These are phyloP conservation scores for Naja naja DNA, from an alignment of 2,113 vertebrate genomes.

Conservation along the genomic window DNA sequence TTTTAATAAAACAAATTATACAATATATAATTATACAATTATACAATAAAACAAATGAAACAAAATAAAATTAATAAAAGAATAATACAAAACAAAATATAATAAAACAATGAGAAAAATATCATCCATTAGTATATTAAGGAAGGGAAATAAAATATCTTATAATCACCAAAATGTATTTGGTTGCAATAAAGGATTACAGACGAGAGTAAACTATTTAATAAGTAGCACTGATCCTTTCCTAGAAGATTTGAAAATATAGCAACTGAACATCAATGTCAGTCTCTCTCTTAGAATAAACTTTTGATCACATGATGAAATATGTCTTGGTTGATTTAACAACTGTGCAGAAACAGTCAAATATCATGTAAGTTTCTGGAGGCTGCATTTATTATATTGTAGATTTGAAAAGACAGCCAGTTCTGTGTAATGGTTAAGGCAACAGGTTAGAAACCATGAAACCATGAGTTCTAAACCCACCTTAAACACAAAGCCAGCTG, in stretches of 20 bases:
- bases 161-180: constrained; percentile 45
- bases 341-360: constrained; percentile 61
- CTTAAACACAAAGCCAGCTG: too few species aligned
- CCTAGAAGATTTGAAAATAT: constrained; percentile 56
- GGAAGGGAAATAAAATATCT: constrained; percentile 30
- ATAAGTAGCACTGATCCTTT: constrained; percentile 54
- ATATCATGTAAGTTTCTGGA: constrained; percentile 22
- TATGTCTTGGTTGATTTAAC: neutral
- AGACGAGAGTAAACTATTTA: constrained; percentile 41
- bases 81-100: neutral
- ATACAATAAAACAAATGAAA: too few species aligned
- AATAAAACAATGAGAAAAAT: constrained; percentile 1
- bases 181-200: constrained; percentile 4
- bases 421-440: neutral
- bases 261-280: constrained; percentile 56
- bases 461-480: too few species aligned
- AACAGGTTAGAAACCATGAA: too few species aligned
- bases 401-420: too few species aligned
- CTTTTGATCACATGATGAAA: constrained; percentile 63
- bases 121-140: neutral
- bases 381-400: neutral
- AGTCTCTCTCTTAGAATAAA: constrained; percentile 46
- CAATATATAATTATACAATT: too few species aligned
- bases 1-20: too few species aligned
- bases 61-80: neutral